A percentile compares a stretch with the other conserved stretches of the same genome.
phyloP scores from a whole-genome alignment of 2,797 vertebrate genomes.

The Uromys caudimaculatus region DNA sequence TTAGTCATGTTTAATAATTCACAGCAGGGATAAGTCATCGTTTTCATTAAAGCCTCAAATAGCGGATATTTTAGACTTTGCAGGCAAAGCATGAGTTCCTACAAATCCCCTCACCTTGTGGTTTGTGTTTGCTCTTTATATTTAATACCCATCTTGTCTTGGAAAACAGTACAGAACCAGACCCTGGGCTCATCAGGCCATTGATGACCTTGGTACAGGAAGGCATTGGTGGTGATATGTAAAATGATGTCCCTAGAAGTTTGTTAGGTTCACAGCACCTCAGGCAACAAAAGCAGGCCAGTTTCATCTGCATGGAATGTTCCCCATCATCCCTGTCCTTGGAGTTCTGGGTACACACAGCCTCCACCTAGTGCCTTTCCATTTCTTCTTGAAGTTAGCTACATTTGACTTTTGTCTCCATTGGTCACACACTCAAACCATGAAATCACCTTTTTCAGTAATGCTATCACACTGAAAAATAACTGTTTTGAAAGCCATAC shows the following conservation, averaged over 20 bases:
- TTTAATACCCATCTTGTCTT: not conserved
- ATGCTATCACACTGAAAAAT: not conserved
- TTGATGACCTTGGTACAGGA: not conserved
- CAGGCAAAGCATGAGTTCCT: not conserved
- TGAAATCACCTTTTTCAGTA: not conserved
- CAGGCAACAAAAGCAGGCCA: not conserved
- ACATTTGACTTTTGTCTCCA: not conserved
- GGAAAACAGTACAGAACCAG: not conserved
- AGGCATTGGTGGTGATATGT: not conserved
- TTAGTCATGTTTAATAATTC: constrained; percentile 14
- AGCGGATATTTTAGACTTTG: not conserved
- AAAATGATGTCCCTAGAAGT: not conserved
- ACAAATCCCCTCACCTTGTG: not conserved
- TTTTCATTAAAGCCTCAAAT: not conserved
- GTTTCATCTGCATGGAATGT: not conserved
- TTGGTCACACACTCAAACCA: not conserved
- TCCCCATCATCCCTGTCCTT: too few species aligned
- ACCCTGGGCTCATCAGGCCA: too few species aligned
- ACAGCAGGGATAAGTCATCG: not conserved
- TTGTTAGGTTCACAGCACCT: not conserved
- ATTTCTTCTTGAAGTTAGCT: not conserved
- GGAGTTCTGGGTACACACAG: not conserved
- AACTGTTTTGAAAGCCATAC: not conserved
- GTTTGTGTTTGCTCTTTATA: not conserved
- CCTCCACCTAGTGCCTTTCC: not conserved